Evolutionary conservation across 2,113 vertebrate species (phyloP), one percentile per base, ranked within the genome.

Genomic region (Chionis minor): DNA sequence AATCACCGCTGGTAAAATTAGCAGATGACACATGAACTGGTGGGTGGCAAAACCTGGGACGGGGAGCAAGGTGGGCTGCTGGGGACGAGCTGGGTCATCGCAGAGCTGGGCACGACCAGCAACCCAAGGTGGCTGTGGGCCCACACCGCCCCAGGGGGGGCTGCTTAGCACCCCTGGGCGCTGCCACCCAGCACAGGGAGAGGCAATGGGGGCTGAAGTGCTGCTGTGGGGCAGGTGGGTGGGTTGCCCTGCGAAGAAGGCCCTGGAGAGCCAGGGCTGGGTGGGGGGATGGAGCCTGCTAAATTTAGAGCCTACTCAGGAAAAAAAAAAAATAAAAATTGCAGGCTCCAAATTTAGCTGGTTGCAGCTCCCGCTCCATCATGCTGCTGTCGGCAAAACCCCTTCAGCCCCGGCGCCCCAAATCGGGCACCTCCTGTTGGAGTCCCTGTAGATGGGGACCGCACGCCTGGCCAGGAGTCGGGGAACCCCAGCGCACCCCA

Each of bases 1-100:
- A 96, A 96, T 97, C 95, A 94, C 80, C 0, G 0, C 72, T 54
- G 75, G 88, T 94, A 97, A 97, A 97, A 94, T 94, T 95, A 97
- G 95, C 86, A 73, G 54, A 66, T 97, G 94, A 95, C 82, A 88
- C 58, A 73, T 0, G 4, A 35, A 51, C 1, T 1, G 85, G 74
- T 3, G 19, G 84, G 78, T 8, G 61, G 51, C 54, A 89, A 78
- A 92, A 91, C 54, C 30, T 28, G 33, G 65, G 28, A 61, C 0
- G 0, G 40, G 44, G 78, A 81, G 55, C 49, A 35, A 15, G 5
- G 88, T 1, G 1, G 54, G 73, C 65, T 63, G 28, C 47, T 2
- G 45, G 51, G 58, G 75, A 30, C 0, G 2, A 40, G 71, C 10
- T 0, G 8, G 90, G 70, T 54, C 73, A 4, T 23, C 0, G 4